Evolutionary conservation across 1,140 invertebrate species (phyloP).

Genomic region (Drosophila ogumai): DNA sequence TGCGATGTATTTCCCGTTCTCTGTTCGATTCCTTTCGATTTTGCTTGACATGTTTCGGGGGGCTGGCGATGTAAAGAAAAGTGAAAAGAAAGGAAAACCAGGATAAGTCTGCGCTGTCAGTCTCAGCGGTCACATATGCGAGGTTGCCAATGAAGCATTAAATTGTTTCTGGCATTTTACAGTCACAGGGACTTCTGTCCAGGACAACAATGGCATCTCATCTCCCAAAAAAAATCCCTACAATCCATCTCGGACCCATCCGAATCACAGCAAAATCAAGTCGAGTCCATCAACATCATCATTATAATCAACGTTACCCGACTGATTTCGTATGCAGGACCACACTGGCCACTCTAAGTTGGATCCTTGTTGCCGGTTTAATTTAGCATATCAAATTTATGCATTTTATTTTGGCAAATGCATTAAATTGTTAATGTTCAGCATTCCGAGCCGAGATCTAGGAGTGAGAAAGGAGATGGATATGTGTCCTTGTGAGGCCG

Average conservation of each 20-base stretch:
- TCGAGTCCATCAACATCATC: constrained; percentile 26
- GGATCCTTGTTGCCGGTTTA: constrained; percentile 41
- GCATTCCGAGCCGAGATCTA: constrained; percentile 20
- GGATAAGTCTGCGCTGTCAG: constrained; percentile 48
- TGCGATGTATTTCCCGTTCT: constrained; percentile 52
- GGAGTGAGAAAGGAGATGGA: constrained; percentile 8
- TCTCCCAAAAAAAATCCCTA: constrained; percentile 6
- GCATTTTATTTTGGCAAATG: constrained; percentile 56
- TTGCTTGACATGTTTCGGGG: constrained; percentile 31
- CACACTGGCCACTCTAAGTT: constrained; percentile 28
- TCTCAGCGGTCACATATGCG: constrained; percentile 59
- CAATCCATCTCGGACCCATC: constrained; percentile 8
- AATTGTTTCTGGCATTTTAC: constrained; percentile 78
- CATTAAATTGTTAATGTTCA: constrained; percentile 59
- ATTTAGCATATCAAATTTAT: constrained; percentile 68
- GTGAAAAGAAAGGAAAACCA: constrained; percentile 29
- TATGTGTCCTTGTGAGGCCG: not conserved
- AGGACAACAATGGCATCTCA: constrained; percentile 17
- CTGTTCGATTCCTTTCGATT: constrained; percentile 16
- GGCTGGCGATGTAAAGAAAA: constrained; percentile 12
- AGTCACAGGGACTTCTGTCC: constrained; percentile 36
- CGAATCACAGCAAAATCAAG: constrained; percentile 39
- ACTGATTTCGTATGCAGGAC: constrained; percentile 70
- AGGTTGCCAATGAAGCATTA: constrained; percentile 81
- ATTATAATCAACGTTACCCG: constrained; percentile 38